These are phyloP conservation scores for Corythornis cristatus DNA, from an alignment of 2,113 vertebrate genomes.

Conservation along the genomic window DNA sequence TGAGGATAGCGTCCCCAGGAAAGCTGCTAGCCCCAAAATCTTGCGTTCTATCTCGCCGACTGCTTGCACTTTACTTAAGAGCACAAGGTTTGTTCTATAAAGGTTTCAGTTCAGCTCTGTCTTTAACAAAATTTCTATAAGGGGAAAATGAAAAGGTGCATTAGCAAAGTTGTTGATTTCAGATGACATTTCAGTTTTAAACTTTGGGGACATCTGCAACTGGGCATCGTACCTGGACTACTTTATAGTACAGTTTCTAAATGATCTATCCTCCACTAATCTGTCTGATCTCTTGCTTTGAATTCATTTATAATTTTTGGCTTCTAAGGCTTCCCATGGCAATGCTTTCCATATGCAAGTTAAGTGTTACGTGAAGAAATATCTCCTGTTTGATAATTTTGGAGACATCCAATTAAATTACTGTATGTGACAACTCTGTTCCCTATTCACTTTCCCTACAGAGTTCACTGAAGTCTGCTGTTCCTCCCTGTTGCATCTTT, in stretches of 20 bases:
- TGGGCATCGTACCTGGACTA: not conserved
- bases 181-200: not conserved
- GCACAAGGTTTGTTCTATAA: not conserved
- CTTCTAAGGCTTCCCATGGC: not conserved
- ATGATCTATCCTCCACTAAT: not conserved
- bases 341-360: not conserved
- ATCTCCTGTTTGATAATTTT: not conserved
- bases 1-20: no score
- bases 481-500: constrained; percentile 43
- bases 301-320: not conserved
- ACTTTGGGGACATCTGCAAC: not conserved
- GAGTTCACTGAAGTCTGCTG: constrained; percentile 1
- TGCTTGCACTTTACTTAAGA: not conserved
- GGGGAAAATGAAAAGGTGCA: not conserved
- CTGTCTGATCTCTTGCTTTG: not conserved
- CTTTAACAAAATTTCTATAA: not conserved
- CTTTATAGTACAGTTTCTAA: not conserved
- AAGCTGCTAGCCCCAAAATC: no score
- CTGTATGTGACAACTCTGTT: not conserved
- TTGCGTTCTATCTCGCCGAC: no score
- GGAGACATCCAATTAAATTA: constrained; percentile 6
- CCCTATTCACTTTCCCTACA: not conserved
- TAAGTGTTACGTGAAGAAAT: not conserved
- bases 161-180: not conserved
- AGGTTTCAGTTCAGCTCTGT: not conserved